A percentile compares a stretch with the other conserved stretches of the same genome.
phyloP scores from a whole-genome alignment of 2,797 vertebrate genomes.

The Manis javanica region DNA sequence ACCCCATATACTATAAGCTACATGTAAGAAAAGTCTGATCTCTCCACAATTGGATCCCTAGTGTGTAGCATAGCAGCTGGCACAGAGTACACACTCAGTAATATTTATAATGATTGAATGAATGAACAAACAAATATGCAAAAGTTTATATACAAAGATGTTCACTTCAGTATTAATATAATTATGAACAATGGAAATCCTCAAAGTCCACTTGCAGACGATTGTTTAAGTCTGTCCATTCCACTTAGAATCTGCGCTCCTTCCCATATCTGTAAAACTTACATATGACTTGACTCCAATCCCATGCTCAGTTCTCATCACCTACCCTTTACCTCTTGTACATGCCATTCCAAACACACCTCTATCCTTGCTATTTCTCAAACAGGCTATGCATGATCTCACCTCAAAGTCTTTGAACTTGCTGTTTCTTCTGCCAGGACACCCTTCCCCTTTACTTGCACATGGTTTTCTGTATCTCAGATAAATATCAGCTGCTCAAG shows the following conservation, averaged over 20 bases:
- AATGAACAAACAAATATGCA: not conserved
- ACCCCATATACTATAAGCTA: not conserved
- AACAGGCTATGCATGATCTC: not conserved
- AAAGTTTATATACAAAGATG: not conserved
- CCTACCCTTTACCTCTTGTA: not conserved
- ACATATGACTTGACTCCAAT: not conserved
- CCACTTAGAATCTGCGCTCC: not conserved
- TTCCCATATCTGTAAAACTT: not conserved
- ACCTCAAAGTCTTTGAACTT: not conserved
- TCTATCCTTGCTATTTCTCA: not conserved
- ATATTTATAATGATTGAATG: not conserved
- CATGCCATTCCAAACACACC: not conserved
- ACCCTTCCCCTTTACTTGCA: not conserved
- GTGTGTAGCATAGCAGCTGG: not conserved
- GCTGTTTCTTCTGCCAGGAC: not conserved
- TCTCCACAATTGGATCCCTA: not conserved
- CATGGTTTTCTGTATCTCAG: not conserved
- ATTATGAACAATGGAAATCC: not conserved
- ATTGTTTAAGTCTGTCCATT: not conserved
- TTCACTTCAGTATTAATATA: not conserved
- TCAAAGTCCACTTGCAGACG: not conserved
- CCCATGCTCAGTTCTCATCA: not conserved
- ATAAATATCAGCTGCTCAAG: not conserved
- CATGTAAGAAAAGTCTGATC: not conserved
- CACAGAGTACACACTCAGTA: not conserved